Base-by-base conservation (phyloP, 2,797 vertebrate species). In the Erethizon dorsatum region DNA sequence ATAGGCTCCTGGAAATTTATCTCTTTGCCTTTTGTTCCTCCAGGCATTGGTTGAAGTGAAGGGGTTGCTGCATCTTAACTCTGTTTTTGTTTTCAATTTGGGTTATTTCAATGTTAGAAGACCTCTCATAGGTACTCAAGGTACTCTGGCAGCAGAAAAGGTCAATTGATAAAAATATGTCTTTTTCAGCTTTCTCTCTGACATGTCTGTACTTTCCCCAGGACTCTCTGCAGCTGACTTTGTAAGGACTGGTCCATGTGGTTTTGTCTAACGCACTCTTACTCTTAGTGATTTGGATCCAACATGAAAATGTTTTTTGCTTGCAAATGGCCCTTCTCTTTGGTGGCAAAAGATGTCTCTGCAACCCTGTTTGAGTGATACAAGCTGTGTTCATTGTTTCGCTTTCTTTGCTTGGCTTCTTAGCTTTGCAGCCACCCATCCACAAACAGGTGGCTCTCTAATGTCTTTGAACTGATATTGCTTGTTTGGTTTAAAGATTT, bases 401-500 rank as follows among this genome's bases (percentile, higher is more conserved):
- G 45, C 14, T 67, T 83, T 91, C 26, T 13, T 90, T 71, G 67
- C 2, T 50, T 78, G 5, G 5, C 26, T 69, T 28, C 11, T 28
- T 28, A 61, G 20, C n/a, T 6, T 82, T 5, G 41, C 1, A 61
- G 33, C 31, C 54, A 17, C n/a, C n/a, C 9, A 56, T 37, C 12
- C 26, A 13, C 22, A 83, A 59, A 54, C 17, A 47, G 33, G 12
- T 24, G 37, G 8, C 3, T 83, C 41, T 52, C 61, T 82, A 26
- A 52, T 54, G 4, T 33, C 28, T 73, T 71, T 75, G 28, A 80
- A 22, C 26, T 17, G 17, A 31, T 31, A 65, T 93, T 88, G 11
- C 59, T 93, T 94, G 22, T 54, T 63, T 94, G 57, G 37, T 67
- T 92, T 73, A 84, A 88, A 80, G 8, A 52, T 45, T 61, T 22